Evolutionary conservation across 2,113 vertebrate genomes (phyloP).

Genomic region (Malurus melanocephalus): DNA sequence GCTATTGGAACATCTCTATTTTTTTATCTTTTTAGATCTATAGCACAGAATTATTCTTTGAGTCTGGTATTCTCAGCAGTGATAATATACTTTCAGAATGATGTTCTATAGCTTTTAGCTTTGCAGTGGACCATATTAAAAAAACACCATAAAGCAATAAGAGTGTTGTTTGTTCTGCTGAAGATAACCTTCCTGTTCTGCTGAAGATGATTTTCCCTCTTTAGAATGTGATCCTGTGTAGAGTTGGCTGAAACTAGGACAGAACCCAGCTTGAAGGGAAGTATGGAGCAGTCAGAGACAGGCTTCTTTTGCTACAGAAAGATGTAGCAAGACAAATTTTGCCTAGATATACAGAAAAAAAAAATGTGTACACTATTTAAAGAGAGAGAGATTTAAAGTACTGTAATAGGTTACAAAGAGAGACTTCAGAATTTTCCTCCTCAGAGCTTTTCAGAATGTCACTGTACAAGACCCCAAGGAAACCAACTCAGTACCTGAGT

Average conservation of each 20-base stretch:
- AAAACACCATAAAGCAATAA: not conserved
- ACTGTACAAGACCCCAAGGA: not conserved
- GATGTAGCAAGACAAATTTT: not conserved
- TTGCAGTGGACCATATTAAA: not conserved
- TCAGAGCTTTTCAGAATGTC: not conserved
- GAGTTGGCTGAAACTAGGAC: not conserved
- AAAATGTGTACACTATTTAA: not conserved
- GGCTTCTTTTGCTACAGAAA: not conserved
- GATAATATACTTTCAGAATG: not conserved
- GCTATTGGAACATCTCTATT: not conserved
- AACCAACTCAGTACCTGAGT: not conserved
- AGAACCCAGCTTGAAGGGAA: not conserved
- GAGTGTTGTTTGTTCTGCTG: not conserved
- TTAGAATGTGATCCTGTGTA: not conserved
- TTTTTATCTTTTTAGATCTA: not conserved
- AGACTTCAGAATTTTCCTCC: not conserved
- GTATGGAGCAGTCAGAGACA: not conserved
- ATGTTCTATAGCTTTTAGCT: not conserved
- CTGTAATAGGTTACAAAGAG: not conserved
- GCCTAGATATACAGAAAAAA: not conserved
- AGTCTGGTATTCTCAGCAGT: not conserved
- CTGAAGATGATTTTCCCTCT: not conserved
- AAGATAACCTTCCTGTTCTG: not conserved
- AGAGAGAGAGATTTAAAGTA: not conserved
- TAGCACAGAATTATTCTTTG: not conserved